Conservation (phyloP, 2,888 invertebrate species). For the Aleiodes testaceus region DNA sequence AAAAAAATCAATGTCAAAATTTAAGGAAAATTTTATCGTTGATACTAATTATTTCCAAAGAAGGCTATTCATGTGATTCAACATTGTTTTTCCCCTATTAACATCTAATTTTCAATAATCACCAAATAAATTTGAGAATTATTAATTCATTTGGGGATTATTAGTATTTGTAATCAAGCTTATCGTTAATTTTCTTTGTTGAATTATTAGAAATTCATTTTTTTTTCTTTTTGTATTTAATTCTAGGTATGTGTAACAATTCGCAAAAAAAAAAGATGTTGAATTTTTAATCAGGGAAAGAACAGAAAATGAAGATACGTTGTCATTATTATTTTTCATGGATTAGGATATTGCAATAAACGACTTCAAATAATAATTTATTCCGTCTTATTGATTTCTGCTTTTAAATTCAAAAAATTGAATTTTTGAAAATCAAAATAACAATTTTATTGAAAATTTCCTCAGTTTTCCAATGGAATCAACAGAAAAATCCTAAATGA, state of each 20-base stretch:
- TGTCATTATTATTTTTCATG: constrained; percentile 67
- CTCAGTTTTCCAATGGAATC: no score
- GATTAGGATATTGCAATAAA: constrained; percentile 66
- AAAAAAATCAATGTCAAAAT: background rate
- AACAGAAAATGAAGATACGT: constrained; percentile 51
- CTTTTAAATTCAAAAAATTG: no score
- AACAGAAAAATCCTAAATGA: no score
- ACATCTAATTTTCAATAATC: background rate
- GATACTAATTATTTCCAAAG: background rate
- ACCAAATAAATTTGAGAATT: background rate
- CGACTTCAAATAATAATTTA: constrained; percentile 52
- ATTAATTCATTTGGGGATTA: background rate
- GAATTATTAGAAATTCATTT: constrained; percentile 37
- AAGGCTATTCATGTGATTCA: background rate
- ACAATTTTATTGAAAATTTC: no score
- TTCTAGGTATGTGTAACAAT: constrained; percentile 35
- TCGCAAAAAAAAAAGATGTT: constrained; percentile 29
- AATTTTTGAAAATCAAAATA: no score
- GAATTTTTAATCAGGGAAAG: constrained; percentile 24
- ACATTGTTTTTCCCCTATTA: background rate
- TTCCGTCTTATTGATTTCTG: background rate
- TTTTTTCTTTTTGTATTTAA: constrained; percentile 45
- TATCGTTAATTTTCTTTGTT: constrained; percentile 20
- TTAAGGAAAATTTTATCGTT: background rate
- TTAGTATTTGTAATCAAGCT: constrained; percentile 20